A percentile compares a stretch with the other conserved stretches of the same genome.
Conservation (phyloP, 1,140 invertebrate genomes). For the Drosophila elegans region DNA sequence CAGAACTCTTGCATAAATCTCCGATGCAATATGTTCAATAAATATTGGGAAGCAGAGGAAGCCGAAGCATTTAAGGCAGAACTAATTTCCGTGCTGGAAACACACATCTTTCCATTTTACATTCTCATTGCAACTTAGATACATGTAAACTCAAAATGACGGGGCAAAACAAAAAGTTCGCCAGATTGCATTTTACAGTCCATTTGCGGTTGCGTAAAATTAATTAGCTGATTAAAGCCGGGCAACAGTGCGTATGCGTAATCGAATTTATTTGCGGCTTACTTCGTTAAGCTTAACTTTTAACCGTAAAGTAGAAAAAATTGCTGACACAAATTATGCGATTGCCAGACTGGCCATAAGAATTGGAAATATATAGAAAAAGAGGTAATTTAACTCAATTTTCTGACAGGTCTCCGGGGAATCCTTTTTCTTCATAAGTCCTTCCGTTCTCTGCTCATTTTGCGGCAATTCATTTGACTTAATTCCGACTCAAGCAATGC, state of each 20-base stretch:
- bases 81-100: slow-evolving; percentile 65
- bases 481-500: slow-evolving; percentile 7
- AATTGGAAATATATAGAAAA: neutral
- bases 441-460: slow-evolving; percentile 16
- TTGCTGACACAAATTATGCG: slow-evolving; percentile 6
- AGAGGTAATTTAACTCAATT: neutral
- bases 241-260: slow-evolving; percentile 55
- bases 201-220: slow-evolving; percentile 45
- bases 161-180: slow-evolving; percentile 29
- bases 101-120: slow-evolving; percentile 18
- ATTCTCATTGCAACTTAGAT: neutral
- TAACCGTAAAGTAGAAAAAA: slow-evolving; percentile 5
- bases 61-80: slow-evolving; percentile 18
- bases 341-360: neutral
- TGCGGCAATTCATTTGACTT: slow-evolving; percentile 26
- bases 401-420: neutral
- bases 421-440: slow-evolving; percentile 4
- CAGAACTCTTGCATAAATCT: slow-evolving; percentile 62
- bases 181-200: slow-evolving; percentile 42
- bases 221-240: slow-evolving; percentile 55
- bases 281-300: slow-evolving; percentile 30
- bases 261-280: slow-evolving; percentile 51
- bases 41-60: slow-evolving; percentile 2
- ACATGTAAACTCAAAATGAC: slow-evolving; percentile 19
- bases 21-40: slow-evolving; percentile 55